A percentile compares a stretch with the other conserved stretches of the same genome.
Evolutionary conservation across 1,140 invertebrate genomes (phyloP).

Genomic region (Eubasilissa regina): DNA sequence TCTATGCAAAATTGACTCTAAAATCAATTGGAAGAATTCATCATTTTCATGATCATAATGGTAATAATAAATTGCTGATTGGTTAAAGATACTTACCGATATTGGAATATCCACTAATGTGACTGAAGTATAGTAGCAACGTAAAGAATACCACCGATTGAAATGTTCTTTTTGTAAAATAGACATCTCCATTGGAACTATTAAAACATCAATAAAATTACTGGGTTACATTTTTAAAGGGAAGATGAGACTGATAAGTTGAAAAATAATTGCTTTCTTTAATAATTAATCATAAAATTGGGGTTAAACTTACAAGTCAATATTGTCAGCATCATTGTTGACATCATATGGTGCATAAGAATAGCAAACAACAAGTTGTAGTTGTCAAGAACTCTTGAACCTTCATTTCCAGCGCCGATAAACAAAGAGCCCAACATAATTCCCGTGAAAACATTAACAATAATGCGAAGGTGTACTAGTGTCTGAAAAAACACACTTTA

Average conservation of each 20-base stretch:
- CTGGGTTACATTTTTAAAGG: too few relatives aligned
- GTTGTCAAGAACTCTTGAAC: constrained; percentile 83
- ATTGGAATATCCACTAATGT: constrained; percentile 88
- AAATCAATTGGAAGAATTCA: too few relatives aligned
- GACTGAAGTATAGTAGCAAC: constrained; percentile 91
- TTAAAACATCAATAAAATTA: constrained; percentile 63
- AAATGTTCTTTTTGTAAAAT: constrained; percentile 95
- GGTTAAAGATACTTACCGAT: constrained; percentile 72
- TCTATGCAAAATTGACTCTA: too few relatives aligned
- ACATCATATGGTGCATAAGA: constrained; percentile 88
- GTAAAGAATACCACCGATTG: constrained; percentile 96
- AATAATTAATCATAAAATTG: too few relatives aligned
- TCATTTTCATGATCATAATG: too few relatives aligned
- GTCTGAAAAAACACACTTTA: constrained; percentile 75
- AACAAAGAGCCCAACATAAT: constrained; percentile 83
- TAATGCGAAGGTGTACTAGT: constrained; percentile 87
- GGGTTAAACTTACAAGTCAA: constrained; percentile 81
- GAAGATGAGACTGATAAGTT: too few relatives aligned
- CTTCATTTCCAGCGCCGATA: constrained; percentile 79
- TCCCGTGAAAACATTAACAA: constrained; percentile 81
- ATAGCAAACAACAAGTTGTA: constrained; percentile 88
- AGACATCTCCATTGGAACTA: constrained; percentile 93
- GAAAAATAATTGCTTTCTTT: too few relatives aligned
- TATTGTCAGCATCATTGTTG: constrained; percentile 89
- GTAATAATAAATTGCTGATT: too few relatives aligned